Evolutionary conservation across 2,113 vertebrate species (phyloP), one percentile per base, ranked within the genome.

Genomic region (Tachysurus vachellii): DNA sequence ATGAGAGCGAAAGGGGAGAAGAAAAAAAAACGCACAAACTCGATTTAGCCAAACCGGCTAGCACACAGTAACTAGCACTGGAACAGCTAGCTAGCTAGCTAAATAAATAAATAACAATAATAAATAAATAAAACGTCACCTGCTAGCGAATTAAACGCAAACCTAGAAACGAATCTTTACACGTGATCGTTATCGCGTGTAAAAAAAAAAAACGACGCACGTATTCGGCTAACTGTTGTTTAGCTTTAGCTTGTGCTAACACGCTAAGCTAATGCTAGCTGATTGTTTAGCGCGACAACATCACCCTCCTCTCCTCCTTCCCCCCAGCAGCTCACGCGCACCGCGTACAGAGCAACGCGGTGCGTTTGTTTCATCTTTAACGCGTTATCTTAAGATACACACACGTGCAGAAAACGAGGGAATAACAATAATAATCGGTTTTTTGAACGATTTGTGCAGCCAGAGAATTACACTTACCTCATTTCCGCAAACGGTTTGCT

Each of bases 401-500:
- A 36, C 53, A 36, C n/a, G 53, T 1, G 10, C 56, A 36, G 14
- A 56, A 61, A 23, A 2, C 0, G 2, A 42, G 0, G n/a, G 61
- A 85, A 70, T 86, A 61, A 36, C 36, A 36, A 36, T 36, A 36
- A 36, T 36, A 85, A 53, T 86, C 75, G 84, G 90, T 92, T 86
- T 66, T 86, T 66, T 88, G 93, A 87, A 89, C 54, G 89, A 89
- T 91, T 91, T 93, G 91, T 90, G 88, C 91, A 94, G 93, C 93
- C 88, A 3, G 82, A 94, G 92, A 93, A 93, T 92, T 89, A 89
- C 85, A 92, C 93, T 93, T 95, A 96, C 95, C 95, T 96, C 95
- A 96, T 95, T 96, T 96, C 95, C 95, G 95, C 94, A 95, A 91
- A 94, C 42, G 89, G 91, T 94, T 91, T 90, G 93, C 95, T 92